A percentile compares a stretch with the other conserved stretches of the same genome.
phyloP scores from a whole-genome alignment of 2,888 invertebrate genomes.

The Pseudanteris insignis region DNA sequence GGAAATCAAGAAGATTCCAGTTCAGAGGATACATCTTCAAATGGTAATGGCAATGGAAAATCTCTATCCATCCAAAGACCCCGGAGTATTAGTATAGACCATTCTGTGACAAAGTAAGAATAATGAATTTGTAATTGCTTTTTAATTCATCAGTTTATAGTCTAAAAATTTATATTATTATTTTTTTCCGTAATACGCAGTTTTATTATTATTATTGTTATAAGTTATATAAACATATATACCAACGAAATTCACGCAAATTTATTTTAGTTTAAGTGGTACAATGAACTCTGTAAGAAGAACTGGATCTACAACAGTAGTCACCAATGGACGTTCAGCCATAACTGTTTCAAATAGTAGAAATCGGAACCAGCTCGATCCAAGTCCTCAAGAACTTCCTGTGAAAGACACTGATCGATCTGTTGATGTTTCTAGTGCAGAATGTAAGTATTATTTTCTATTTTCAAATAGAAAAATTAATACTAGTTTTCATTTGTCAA shows the following conservation, averaged over 20 bases:
- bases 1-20: conserved; percentile 81
- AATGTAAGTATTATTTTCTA: conserved; percentile 67
- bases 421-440: conserved; percentile 67
- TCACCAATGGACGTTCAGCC: conserved; percentile 56
- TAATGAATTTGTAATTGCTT: too few relatives aligned
- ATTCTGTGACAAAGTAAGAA: conserved; percentile 60
- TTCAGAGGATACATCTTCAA: conserved; percentile 74
- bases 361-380: conserved; percentile 61
- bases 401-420: conserved; percentile 65
- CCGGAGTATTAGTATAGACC: conserved; percentile 74
- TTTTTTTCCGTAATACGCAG: too few relatives aligned
- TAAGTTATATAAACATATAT: too few relatives aligned
- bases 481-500: too few relatives aligned
- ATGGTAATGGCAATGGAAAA: conserved; percentile 67
- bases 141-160: background rate
- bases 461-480: too few relatives aligned
- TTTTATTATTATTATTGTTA: too few relatives aligned
- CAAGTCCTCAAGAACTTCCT: conserved; percentile 64
- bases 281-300: conserved; percentile 55
- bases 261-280: conserved; percentile 51
- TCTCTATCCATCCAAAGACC: conserved; percentile 75
- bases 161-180: too few relatives aligned
- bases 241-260: background rate
- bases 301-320: conserved; percentile 56
- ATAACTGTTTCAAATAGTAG: conserved; percentile 52